phyloP scores from a whole-genome alignment of 2,113 vertebrate species.

The Morphnarchus princeps region DNA sequence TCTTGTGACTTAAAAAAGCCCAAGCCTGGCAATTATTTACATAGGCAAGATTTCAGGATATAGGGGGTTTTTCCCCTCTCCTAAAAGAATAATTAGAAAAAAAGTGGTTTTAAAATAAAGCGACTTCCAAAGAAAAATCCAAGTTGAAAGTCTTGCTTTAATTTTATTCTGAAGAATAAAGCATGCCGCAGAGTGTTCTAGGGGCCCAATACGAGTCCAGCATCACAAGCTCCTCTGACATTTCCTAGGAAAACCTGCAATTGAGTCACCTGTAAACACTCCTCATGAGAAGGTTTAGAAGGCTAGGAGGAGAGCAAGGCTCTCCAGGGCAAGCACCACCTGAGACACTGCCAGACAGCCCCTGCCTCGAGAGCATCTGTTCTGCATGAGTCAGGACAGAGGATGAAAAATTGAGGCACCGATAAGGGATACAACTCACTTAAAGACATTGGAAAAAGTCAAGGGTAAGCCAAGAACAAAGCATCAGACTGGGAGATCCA shows the following conservation, averaged over 20 bases:
- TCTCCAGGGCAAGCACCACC: not conserved
- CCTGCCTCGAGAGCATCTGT: not conserved
- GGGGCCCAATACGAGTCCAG: not conserved
- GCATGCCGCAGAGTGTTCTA: not conserved
- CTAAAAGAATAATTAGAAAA: not conserved
- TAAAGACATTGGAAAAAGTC: not conserved
- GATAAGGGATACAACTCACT: rapidly evolving
- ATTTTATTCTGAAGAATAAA: not conserved
- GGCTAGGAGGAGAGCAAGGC: not conserved
- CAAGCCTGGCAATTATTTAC: not conserved
- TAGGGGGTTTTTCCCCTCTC: rapidly evolving
- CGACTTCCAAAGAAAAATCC: not conserved
- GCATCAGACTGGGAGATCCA: not conserved
- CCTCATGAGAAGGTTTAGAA: not conserved
- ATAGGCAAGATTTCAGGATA: not conserved
- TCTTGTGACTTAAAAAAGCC: not conserved
- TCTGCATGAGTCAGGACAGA: not conserved
- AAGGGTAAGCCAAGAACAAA: constrained; percentile 36
- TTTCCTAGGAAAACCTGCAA: not conserved
- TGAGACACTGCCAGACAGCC: not conserved
- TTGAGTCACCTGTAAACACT: not conserved
- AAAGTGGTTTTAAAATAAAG: not conserved
- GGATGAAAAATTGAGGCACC: not conserved
- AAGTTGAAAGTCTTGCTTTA: not conserved
- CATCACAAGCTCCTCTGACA: not conserved